A percentile compares a stretch with the other conserved stretches of the same genome.
These are phyloP conservation scores for Cosmia trapezina DNA, from an alignment of 2,888 invertebrate genomes.

Conservation along the genomic window DNA sequence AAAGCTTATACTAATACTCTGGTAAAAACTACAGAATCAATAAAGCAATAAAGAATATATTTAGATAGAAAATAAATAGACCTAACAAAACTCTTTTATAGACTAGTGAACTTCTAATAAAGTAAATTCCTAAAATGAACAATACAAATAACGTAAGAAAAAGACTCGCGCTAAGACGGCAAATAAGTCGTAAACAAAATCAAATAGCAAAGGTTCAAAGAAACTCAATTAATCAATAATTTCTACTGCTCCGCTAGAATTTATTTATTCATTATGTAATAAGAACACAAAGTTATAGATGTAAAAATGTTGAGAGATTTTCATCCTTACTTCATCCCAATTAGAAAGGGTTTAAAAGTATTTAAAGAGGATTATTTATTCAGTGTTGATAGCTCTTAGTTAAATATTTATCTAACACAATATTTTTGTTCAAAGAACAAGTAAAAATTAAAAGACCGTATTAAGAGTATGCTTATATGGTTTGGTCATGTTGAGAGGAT, in stretches of 20 bases:
- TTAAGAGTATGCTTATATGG: no score
- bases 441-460: not conserved
- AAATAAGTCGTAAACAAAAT: not conserved
- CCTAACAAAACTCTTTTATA: not conserved
- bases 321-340: constrained; percentile 17
- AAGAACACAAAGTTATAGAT: constrained; percentile 12
- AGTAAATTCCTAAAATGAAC: not conserved
- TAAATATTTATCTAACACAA: not conserved
- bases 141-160: not conserved
- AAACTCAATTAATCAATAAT: constrained; percentile 27
- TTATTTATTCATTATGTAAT: constrained; percentile 24
- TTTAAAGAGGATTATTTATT: constrained; percentile 25
- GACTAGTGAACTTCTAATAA: not conserved
- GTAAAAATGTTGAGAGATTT: constrained; percentile 24
- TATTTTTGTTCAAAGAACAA: not conserved
- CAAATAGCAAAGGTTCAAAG: constrained; percentile 20
- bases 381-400: constrained; percentile 6
- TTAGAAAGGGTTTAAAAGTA: constrained; percentile 24
- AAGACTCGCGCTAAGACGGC: not conserved
- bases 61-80: not conserved
- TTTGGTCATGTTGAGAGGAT: no score
- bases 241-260: constrained; percentile 1
- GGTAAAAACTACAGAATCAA: not conserved
- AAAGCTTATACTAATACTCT: not conserved
- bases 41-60: not conserved